phyloP scores from a whole-genome alignment of 2,113 vertebrate species.

The Vulpes ferrilata region DNA sequence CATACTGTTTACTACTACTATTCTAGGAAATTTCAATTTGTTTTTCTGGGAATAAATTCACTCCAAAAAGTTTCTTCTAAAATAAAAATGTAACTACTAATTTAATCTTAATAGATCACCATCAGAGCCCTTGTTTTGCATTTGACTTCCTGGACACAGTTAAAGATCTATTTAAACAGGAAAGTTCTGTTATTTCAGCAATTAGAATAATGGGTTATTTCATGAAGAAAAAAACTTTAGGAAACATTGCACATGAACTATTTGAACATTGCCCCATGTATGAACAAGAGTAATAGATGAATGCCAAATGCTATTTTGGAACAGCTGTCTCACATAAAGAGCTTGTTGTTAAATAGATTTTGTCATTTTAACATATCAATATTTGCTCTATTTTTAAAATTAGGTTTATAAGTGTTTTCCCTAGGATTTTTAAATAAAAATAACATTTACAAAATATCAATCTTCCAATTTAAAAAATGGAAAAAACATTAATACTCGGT shows the following conservation, averaged over 20 bases:
- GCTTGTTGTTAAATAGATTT: background rate
- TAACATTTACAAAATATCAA: constrained; percentile 8
- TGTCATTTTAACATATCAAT: constrained; percentile 7
- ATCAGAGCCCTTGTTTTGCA: constrained; percentile 65
- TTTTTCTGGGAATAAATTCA: constrained; percentile 50
- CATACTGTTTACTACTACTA: background rate
- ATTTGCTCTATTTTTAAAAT: background rate
- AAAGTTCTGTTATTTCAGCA: constrained; percentile 78
- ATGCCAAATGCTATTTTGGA: constrained; percentile 46
- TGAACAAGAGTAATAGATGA: background rate
- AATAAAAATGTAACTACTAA: constrained; percentile 62
- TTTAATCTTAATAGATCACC: constrained; percentile 55
- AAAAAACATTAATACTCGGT: background rate
- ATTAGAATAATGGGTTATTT: constrained; percentile 42
- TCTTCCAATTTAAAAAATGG: constrained; percentile 37
- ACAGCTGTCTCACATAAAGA: background rate
- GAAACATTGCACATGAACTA: constrained; percentile 47
- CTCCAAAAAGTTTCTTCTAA: constrained; percentile 56
- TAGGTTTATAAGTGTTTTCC: background rate
- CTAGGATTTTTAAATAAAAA: constrained; percentile 61
- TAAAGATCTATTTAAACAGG: constrained; percentile 79
- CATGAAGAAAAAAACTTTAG: constrained; percentile 52
- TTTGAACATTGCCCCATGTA: background rate
- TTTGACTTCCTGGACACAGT: constrained; percentile 81
- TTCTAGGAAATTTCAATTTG: constrained; percentile 12